Evolutionary conservation across 2,113 vertebrate species (phyloP), one percentile per base, ranked within the genome.

Genomic region (Dicentrarchus labrax): DNA sequence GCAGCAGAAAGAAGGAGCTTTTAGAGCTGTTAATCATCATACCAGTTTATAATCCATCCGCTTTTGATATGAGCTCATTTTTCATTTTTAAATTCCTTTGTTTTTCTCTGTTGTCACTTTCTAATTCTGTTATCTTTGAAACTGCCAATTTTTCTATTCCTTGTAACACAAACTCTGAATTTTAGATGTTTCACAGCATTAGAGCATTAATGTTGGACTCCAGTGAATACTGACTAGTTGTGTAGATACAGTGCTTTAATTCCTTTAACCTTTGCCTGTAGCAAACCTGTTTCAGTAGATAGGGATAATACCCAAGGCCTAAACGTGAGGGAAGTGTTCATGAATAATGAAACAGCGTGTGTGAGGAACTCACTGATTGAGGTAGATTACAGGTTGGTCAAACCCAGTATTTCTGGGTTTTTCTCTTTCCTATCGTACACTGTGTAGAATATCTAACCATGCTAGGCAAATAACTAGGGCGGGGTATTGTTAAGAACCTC

Each of bases 1-100:
- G 13, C 66, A 54, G 69, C 72, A n/a, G 48, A 78, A 85, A 76
- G 51, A 43, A 86, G 68, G 19, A 72, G 74, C 76, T 74, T 86
- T 76, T 24, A 48, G 10, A 68, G 61, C 66, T 64, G 86, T 86
- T 89, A 86, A 92, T 92, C 81, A 90, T 91, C 83, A 84, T 38
- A 86, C 76, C 59, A 38, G 67, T 84, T 88, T 66, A 84, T 86
- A 74, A 85, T 78, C 57, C 74, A 15, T 4, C 36, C 1, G 0
- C 47, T 65, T 47, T 17, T 16, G 13, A 77, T 39, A 38, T 47
- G 9, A 62, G 39, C 60, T 64, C 11, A 19, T 53, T 30, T 43
- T 57, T 53, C 30, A 30, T 30, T 30, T 30, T 30, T 2, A 19
- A 69, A 48, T 43, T 13, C 41, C 19, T 19, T 47, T 66, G 15